These are phyloP conservation scores for Drosophila mercatorum DNA, from an alignment of 2,888 invertebrate species.

Conservation along the genomic window DNA sequence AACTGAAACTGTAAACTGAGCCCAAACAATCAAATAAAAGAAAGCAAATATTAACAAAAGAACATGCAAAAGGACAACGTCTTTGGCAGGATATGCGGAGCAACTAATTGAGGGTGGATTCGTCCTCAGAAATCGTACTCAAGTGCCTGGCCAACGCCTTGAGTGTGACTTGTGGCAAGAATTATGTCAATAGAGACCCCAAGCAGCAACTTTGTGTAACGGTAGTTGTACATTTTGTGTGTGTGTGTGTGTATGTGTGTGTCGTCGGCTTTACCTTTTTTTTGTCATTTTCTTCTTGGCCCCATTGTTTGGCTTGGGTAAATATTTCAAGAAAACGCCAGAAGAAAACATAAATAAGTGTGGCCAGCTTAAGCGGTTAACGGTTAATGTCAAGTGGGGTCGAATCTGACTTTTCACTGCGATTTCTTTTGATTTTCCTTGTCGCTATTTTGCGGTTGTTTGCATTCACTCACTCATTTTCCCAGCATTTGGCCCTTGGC, in stretches of 20 bases:
- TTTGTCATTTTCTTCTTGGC: constrained; percentile 44
- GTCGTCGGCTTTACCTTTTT: constrained; percentile 41
- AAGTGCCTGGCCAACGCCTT: constrained; percentile 78
- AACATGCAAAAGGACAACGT: constrained; percentile 47
- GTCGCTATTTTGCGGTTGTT: constrained; percentile 55
- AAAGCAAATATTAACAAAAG: constrained; percentile 59
- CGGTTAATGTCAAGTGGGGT: constrained; percentile 72
- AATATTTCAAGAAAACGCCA: constrained; percentile 73
- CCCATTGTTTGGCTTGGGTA: constrained; percentile 60
- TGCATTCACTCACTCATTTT: constrained; percentile 32
- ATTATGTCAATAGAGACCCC: constrained; percentile 76
- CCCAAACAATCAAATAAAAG: constrained; percentile 35
- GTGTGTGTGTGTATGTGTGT: neutral
- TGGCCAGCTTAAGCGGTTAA: constrained; percentile 61
- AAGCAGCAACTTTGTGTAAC: constrained; percentile 37
- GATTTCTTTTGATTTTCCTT: constrained; percentile 55
- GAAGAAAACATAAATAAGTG: constrained; percentile 66
- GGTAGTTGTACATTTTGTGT: constrained; percentile 30
- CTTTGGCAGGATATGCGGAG: constrained; percentile 32
- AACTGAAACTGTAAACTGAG: constrained; percentile 38
- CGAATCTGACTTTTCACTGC: constrained; percentile 46
- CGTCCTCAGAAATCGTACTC: constrained; percentile 52
- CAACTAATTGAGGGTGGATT: constrained; percentile 77
- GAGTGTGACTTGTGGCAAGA: constrained; percentile 75
- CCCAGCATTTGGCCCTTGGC: constrained; percentile 25